Base-by-base conservation (phyloP, 2,113 vertebrate genomes). In the Mirounga angustirostris region DNA sequence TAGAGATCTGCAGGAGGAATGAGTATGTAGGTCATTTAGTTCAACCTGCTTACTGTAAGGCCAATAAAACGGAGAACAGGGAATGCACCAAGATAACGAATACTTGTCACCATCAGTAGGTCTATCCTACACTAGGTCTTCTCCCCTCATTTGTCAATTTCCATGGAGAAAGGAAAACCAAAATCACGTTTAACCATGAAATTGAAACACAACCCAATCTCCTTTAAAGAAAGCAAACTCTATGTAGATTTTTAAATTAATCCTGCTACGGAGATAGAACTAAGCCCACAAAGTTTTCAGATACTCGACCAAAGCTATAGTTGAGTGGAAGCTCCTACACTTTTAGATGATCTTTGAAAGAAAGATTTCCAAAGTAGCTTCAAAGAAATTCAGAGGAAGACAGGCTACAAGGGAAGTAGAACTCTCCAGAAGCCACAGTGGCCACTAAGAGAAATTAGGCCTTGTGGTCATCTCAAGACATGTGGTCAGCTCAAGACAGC, bases 341-440 rank as follows among this genome's bases (percentile, higher is more conserved):
- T n/a, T 40, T 56, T n/a, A 26, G 40, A 52, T 73, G 22, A 76
- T 78, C 40, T 90, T 96, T 69, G 43, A 33, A 94, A 82, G 83
- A 83, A n/a, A 76, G 71, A 90, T 18, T 65, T 76, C 65, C 26
- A 80, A 71, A 79, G 30, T 71, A 59, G 18, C n/a, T 89, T 96
- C 22, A 52, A 73, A 93, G 30, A 36, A 79, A 83, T 91, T 79
- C 67, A 88, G 61, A 91, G 14, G 22, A 93, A 96, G 94, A 94
- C 2, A 52, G 65, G 46, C 28, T 81, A 52, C 43, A 19, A 46
- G 36, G n/a, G 21, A 36, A 24, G 16, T 14, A 82, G 3, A 86
- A 28, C 21, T 65, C 80, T 78, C 36, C 21, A 5, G 81, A 92
- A 95, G 85, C 12, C 40, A 82, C 7, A 78, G 54, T 33, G 43